Percentiles rank a stretch among this genome's conserved stretches.
Conservation (phyloP, 2,797 vertebrate species). For the Rhyacichthys aspro region DNA sequence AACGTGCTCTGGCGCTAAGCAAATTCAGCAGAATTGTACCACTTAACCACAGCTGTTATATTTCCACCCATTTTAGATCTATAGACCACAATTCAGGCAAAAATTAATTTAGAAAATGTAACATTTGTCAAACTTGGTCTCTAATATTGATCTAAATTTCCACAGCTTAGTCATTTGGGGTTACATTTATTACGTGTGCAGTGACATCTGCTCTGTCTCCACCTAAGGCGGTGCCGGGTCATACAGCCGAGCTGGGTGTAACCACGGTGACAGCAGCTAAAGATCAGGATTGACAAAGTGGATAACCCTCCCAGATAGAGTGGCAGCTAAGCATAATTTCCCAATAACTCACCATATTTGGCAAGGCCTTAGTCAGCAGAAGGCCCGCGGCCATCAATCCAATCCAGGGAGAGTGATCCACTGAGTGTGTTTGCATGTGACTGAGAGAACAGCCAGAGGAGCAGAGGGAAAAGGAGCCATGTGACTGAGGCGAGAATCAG, state of each 20-base stretch:
- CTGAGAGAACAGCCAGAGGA: slow-evolving; percentile 4
- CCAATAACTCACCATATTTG: slow-evolving; percentile 72
- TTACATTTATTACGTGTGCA: slow-evolving; percentile 41
- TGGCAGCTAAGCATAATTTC: slow-evolving; percentile 64
- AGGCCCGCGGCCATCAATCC: slow-evolving; percentile 67
- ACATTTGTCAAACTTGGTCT: slow-evolving; percentile 15
- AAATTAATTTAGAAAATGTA: slow-evolving; percentile 28
- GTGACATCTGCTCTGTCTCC: slow-evolving; percentile 42
- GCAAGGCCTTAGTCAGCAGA: slow-evolving; percentile 77
- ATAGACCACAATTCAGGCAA: slow-evolving; percentile 2
- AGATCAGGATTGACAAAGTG: slow-evolving; percentile 75
- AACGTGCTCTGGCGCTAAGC: not conserved
- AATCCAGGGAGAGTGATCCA: slow-evolving; percentile 71
- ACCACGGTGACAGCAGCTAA: slow-evolving; percentile 59
- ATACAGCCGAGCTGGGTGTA: slow-evolving; percentile 45
- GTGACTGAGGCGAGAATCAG: slow-evolving; percentile 1
- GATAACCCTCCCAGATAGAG: slow-evolving; percentile 63
- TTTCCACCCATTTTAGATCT: slow-evolving; percentile 15
- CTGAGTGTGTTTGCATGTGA: slow-evolving; percentile 53
- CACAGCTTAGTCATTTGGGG: slow-evolving; percentile 23
- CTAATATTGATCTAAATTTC: slow-evolving; percentile 50
- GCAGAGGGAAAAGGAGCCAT: slow-evolving; percentile 7
- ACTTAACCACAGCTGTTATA: slow-evolving; percentile 3
- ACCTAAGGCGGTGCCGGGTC: slow-evolving; percentile 19
- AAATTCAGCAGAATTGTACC: no score